Base-by-base conservation (phyloP, 2,888 invertebrate species). In the Cenopis cana region DNA sequence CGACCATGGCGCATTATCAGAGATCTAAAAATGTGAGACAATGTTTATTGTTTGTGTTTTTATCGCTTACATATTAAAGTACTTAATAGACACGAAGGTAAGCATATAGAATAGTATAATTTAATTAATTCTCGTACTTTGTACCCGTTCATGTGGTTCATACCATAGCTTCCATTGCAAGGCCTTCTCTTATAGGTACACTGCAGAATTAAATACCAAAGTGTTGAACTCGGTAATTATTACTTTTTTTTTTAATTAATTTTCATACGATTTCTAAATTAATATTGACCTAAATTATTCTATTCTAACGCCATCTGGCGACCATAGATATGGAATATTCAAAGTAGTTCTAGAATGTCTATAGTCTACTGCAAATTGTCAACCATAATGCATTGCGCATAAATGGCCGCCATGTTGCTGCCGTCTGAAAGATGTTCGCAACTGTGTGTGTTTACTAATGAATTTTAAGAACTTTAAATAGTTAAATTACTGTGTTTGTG, bases 341-440 rank as follows among this genome's bases (percentile, higher is more conserved):
- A 72, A 77, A 78, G 78, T 77, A 78, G 74, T 76, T 89, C 89
- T 91, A 85, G 79, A 84, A 80, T 86, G 84, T 92, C 90, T 93
- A 88, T 91, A 85, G 87, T 89, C 87, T 86, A 87, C 87, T 89
- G 89, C 90, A 89, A 93, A 92, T 91, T 93, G 93, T 93, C 93
- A 93, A 93, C 91, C 93, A 89, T 90, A 93, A 88, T 93, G 93
- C 93, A 93, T 92, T 93, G 93, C 93, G 93, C 93, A 93, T 93
- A 93, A 91, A 93, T 93, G 93, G 93, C 93, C 93, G 94, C 94
- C 94, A 94, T 94, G 93, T 94, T 94, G 93, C 93, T 93, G 91
- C 93, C 91, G 93, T 93, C 93, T 93, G 93, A 91, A 90, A 91
- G 93, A 93, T 93, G 92, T 93, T 93, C 93, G 90, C 91, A 90